Percentiles rank a stretch among this genome's conserved stretches.
These are phyloP conservation scores for Drosophila repletoides DNA, from an alignment of 1,140 invertebrate species.

Conservation along the genomic window DNA sequence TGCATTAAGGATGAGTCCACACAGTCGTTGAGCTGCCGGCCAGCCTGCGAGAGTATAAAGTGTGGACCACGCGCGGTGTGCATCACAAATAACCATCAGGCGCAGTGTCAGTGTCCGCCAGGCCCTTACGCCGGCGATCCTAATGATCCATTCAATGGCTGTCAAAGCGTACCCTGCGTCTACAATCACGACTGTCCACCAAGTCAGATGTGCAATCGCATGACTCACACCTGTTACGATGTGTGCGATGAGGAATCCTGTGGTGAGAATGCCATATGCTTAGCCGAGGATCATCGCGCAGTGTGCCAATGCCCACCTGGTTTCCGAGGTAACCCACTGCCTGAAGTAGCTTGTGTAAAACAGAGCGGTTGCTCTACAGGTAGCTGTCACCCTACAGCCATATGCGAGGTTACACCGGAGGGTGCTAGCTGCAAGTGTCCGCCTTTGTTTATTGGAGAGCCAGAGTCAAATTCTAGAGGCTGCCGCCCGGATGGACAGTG, in stretches of 20 bases:
- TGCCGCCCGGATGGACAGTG: conserved; percentile 89
- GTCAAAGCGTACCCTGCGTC: conserved; percentile 91
- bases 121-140: conserved; percentile 93
- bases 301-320: conserved; percentile 93
- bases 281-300: conserved; percentile 91
- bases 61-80: conserved; percentile 94
- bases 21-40: conserved; percentile 85
- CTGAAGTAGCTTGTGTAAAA: conserved; percentile 90
- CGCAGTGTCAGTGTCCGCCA: conserved; percentile 93
- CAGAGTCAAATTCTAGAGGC: conserved; percentile 87
- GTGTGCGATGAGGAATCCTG: conserved; percentile 92
- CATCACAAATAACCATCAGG: conserved; percentile 93
- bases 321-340: conserved; percentile 89
- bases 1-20: conserved; percentile 84
- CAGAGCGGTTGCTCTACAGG: conserved; percentile 88
- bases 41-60: conserved; percentile 88
- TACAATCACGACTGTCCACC: conserved; percentile 92
- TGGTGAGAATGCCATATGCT: conserved; percentile 93
- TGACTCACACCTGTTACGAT: conserved; percentile 91
- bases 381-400: conserved; percentile 91
- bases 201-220: conserved; percentile 90
- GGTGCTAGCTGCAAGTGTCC: conserved; percentile 90
- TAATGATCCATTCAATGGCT: conserved; percentile 88
- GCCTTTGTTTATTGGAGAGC: conserved; percentile 89
- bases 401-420: conserved; percentile 87